Conservation (phyloP, 2,797 vertebrate genomes). For the Gobionotothen gibberifrons region DNA sequence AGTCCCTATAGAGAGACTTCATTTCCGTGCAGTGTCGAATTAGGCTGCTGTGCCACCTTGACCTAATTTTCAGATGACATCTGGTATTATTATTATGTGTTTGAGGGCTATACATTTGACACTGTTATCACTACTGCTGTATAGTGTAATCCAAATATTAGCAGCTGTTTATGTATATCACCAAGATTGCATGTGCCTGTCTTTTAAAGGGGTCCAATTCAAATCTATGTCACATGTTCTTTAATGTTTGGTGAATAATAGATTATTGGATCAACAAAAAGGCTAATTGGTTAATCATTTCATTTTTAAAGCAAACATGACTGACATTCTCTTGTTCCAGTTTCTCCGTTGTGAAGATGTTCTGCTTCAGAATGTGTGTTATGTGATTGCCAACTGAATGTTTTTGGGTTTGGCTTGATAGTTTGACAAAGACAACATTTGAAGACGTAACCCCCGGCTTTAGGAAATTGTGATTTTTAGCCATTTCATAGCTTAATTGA, state of each 20-base stretch:
- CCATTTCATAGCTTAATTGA: not conserved
- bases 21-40: slow-evolving; percentile 38
- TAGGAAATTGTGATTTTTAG: not conserved
- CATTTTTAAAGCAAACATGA: not conserved
- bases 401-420: not conserved
- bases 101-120: slow-evolving; percentile 15
- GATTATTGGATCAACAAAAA: not conserved
- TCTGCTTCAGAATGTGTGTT: not conserved
- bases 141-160: not conserved
- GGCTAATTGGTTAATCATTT: not conserved
- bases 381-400: not conserved
- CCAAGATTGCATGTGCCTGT: slow-evolving; percentile 1
- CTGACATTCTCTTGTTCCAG: not conserved
- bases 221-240: too few relatives aligned
- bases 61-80: slow-evolving; percentile 46
- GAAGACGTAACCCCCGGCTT: not conserved
- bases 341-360: not conserved
- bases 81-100: slow-evolving; percentile 23
- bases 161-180: slow-evolving; percentile 17
- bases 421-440: not conserved
- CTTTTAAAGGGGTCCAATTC: not conserved
- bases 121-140: slow-evolving; percentile 8
- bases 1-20: slow-evolving; percentile 32
- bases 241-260: too few relatives aligned
- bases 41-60: slow-evolving; percentile 48